Evolutionary conservation across 2,113 vertebrate genomes (phyloP).

Genomic region (Mobula birostris): DNA sequence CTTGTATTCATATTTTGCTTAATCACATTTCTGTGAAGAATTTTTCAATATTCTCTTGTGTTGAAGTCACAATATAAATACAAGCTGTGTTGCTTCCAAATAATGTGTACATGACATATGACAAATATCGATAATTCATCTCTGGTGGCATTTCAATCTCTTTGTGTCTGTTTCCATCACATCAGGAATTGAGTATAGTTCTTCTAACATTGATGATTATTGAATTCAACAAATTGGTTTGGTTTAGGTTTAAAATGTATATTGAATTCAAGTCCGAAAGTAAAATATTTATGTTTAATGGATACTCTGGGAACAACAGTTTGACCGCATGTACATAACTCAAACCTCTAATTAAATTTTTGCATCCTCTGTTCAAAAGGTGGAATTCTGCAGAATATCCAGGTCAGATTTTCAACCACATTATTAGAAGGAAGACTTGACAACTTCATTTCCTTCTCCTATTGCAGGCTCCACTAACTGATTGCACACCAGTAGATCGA

Average conservation of each 20-base stretch:
- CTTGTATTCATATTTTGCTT: too few relatives aligned
- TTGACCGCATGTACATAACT: neutral
- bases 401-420: neutral
- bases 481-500: neutral
- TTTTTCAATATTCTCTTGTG: too few relatives aligned
- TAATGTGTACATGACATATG: neutral
- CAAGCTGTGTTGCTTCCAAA: neutral
- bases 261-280: neutral
- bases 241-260: neutral
- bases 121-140: neutral
- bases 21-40: too few relatives aligned
- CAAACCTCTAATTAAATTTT: neutral
- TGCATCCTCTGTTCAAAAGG: neutral
- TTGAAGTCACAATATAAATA: neutral
- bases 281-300: neutral
- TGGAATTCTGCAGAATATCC: neutral
- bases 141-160: neutral
- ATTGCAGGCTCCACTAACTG: neutral
- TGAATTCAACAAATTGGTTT: neutral
- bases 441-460: neutral
- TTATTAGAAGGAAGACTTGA: neutral
- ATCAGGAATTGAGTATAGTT: neutral
- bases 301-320: neutral
- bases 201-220: neutral
- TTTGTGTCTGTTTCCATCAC: neutral